These are phyloP conservation scores for Agelaius tricolor DNA, from an alignment of 2,113 vertebrate genomes.

Conservation along the genomic window DNA sequence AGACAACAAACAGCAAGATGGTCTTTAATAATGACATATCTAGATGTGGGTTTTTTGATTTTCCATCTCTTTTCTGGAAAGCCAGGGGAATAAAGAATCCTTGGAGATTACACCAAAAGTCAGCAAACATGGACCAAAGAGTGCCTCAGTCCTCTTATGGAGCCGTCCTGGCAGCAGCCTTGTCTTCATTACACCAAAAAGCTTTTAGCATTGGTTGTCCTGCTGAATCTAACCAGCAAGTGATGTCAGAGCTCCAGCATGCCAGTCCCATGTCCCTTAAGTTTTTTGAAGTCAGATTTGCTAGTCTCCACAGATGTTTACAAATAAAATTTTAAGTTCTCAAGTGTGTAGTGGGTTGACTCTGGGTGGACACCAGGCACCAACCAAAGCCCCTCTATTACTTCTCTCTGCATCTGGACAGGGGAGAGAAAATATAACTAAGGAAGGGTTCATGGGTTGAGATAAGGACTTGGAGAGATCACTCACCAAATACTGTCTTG, in stretches of 20 bases:
- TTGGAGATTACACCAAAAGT: neutral
- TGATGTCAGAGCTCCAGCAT: neutral
- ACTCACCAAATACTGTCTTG: accelerated
- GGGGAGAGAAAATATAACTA: neutral
- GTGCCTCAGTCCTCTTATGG: neutral
- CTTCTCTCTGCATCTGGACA: neutral
- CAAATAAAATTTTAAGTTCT: neutral
- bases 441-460: neutral
- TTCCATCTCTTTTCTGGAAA: neutral
- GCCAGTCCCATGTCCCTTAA: neutral
- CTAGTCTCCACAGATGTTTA: neutral
- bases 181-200: neutral
- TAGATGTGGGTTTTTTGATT: neutral
- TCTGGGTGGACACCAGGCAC: neutral
- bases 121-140: neutral
- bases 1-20: neutral
- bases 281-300: neutral
- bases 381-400: neutral
- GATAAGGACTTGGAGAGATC: neutral
- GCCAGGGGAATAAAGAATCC: neutral
- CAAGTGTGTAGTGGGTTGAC: neutral
- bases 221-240: neutral
- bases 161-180: neutral
- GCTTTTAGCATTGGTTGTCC: neutral
- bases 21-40: neutral